These are phyloP conservation scores for Zootoca vivipara DNA, from an alignment of 2,113 vertebrate species.

Conservation along the genomic window DNA sequence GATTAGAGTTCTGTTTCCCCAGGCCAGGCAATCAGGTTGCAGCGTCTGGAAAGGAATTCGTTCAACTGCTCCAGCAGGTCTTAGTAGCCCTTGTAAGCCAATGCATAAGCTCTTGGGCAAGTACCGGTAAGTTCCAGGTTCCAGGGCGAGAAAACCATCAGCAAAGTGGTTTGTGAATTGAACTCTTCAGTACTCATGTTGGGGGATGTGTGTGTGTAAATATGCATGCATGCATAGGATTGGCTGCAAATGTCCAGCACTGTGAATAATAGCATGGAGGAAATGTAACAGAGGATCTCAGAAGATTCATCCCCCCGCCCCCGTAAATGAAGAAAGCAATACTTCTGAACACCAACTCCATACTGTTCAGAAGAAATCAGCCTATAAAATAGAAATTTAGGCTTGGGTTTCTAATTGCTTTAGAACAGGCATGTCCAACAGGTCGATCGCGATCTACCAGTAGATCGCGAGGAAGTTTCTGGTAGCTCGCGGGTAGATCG, in stretches of 20 bases:
- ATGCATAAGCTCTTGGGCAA: neutral
- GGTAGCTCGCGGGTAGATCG: too few relatives aligned
- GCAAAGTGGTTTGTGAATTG: neutral
- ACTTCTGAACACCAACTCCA: neutral
- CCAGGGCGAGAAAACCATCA: neutral
- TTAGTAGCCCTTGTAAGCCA: neutral
- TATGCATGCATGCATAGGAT: too few relatives aligned
- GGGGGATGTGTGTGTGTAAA: too few relatives aligned
- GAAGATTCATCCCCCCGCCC: neutral
- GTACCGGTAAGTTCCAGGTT: neutral
- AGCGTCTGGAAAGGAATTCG: neutral
- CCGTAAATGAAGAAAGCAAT: neutral
- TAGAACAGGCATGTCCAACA: too few relatives aligned
- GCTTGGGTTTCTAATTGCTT: neutral
- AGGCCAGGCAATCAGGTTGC: neutral
- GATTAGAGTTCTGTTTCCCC: neutral
- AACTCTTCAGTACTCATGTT: neutral
- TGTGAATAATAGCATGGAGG: neutral
- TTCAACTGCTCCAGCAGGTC: neutral
- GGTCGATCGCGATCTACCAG: too few relatives aligned
- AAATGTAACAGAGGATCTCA: neutral
- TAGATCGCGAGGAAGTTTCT: too few relatives aligned
- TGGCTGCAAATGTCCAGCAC: neutral
- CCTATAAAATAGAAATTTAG: neutral
- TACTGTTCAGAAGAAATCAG: neutral